phyloP scores from a whole-genome alignment of 37 sponge, comb jelly and placozoan species.

The Halichondria panicea region DNA sequence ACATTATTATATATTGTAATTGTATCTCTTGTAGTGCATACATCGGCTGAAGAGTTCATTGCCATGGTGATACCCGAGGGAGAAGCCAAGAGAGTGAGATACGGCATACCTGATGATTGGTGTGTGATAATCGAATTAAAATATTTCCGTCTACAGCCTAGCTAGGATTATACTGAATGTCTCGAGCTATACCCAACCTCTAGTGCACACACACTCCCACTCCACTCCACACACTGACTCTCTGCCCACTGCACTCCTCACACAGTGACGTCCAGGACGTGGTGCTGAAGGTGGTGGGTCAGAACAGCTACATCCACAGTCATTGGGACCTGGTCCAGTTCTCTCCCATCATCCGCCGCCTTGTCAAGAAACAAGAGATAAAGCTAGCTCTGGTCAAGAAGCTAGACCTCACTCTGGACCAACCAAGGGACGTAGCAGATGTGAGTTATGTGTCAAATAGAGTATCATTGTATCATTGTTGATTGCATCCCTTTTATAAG shows the following conservation, averaged over 20 bases:
- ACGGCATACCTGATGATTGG: conserved; percentile 49
- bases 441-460: conserved; percentile 50
- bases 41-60: conserved; percentile 46
- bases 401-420: conserved; percentile 48
- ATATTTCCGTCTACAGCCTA: neutral
- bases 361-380: conserved; percentile 47
- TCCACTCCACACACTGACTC: neutral
- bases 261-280: conserved; percentile 50
- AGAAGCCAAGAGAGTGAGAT: conserved; percentile 20
- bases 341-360: conserved; percentile 47
- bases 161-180: neutral
- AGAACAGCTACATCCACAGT: conserved; percentile 58
- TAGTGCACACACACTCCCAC: neutral
- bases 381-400: conserved; percentile 56
- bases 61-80: conserved; percentile 35
- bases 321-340: conserved; percentile 43
- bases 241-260: neutral
- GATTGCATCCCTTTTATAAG: neutral
- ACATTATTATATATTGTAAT: too few species aligned
- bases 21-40: conserved; percentile 22
- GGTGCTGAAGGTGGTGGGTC: conserved; percentile 67
- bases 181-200: neutral
- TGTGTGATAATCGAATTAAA: neutral
- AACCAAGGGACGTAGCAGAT: conserved; percentile 60
- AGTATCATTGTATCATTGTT: too few species aligned